Evolutionary conservation across 2,113 vertebrate species (phyloP), one percentile per base, ranked within the genome.

Genomic region (Boleophthalmus pectinirostris): DNA sequence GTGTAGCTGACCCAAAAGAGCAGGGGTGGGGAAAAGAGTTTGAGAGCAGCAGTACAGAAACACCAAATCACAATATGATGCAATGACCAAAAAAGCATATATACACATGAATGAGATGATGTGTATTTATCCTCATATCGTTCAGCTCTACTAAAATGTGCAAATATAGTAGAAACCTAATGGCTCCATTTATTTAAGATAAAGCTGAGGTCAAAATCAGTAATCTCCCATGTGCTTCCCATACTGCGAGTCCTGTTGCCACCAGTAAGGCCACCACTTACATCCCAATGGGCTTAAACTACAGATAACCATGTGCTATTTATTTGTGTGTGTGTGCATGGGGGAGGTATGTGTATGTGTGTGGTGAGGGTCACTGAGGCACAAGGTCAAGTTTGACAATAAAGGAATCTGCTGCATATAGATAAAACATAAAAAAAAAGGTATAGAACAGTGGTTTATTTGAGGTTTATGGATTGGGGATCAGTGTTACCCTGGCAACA

Each of bases 271-370:
- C 72, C 49, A 45, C 56, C 58, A 73, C 25, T 24, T 24, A 72
- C 54, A 21, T 81, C 61, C 56, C 63, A 43, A 20, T 74, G 61
- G 70, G 63, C 45, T 84, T 74, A 57, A 68, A 71, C 69, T 66
- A 25, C n/a, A 57, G 63, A 49, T 47, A 49, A 46, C n/a, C 46
- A 15, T 21, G 12, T 23, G 6, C 5, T 54, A 14, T n/a, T 35
- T 58, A 33, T 67, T 11, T 51, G 9, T 33, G 25, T 75, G 46
- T 47, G 47, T 54, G 21, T 46, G 29, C 20, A 4, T 29, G 29
- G 2, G 29, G 2, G n/a, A n/a, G n/a, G 33, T 46, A 21, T 25
- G 9, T 33, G 25, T 75, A 33, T 35, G 35, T 54, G 33, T 46
- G 33, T 25, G 38, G 1, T 8, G 8, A 10, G 43, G 14, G 23